A percentile compares a stretch with the other conserved stretches of the same genome.
phyloP scores from a whole-genome alignment of 2,113 vertebrate genomes.

The Ciconia boyciana region DNA sequence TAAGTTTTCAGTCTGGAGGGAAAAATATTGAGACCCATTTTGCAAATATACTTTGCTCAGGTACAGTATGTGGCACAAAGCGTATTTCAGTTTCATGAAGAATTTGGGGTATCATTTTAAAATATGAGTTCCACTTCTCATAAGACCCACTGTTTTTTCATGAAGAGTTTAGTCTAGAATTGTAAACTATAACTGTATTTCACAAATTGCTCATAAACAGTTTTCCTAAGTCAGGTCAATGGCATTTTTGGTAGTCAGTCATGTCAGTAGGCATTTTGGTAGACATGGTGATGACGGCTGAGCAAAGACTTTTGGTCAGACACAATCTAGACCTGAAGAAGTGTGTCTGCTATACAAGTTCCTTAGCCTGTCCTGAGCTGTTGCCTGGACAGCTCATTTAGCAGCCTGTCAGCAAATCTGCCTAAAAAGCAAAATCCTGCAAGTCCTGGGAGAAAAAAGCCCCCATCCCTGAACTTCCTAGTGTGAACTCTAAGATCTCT shows the following conservation, averaged over 20 bases:
- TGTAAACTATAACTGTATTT: not conserved
- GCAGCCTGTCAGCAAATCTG: not conserved
- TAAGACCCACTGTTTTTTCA: not conserved
- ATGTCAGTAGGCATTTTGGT: not conserved
- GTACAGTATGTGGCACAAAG: not conserved
- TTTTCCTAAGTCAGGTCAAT: not conserved
- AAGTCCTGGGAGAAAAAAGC: not conserved
- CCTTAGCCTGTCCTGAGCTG: not conserved
- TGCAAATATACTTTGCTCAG: not conserved
- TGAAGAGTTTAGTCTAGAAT: not conserved
- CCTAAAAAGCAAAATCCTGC: not conserved
- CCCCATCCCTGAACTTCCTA: not conserved
- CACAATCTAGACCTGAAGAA: not conserved
- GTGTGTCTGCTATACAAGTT: not conserved
- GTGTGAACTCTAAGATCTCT: not conserved
- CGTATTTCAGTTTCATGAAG: not conserved
- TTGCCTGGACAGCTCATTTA: not conserved
- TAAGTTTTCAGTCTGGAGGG: not conserved
- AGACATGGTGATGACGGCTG: not conserved
- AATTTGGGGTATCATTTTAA: not conserved
- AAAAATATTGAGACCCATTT: not conserved
- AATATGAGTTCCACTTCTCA: not conserved
- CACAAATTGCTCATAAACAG: not conserved
- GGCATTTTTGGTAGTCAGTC: not conserved
- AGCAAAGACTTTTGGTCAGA: not conserved